These are phyloP conservation scores for Drosophila sproati DNA, from an alignment of 1,140 invertebrate genomes.

Conservation along the genomic window DNA sequence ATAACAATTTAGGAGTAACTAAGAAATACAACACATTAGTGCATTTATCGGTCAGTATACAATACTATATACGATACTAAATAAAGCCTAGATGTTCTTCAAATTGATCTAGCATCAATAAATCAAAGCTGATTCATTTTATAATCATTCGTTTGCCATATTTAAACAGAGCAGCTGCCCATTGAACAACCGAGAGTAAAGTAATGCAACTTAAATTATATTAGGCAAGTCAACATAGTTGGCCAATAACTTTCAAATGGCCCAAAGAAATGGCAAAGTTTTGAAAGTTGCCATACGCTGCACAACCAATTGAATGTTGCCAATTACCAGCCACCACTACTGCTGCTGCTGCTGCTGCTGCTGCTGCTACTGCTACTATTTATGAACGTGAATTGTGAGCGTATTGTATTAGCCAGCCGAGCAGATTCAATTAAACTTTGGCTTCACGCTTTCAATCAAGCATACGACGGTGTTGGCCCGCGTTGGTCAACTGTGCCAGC, in stretches of 20 bases:
- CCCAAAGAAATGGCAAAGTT: constrained; percentile 53
- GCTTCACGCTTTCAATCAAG: constrained; percentile 75
- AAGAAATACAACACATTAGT: no score
- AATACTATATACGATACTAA: no score
- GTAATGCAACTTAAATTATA: constrained; percentile 4
- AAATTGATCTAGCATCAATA: no score
- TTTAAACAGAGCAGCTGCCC: no score
- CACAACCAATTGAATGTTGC: constrained; percentile 66
- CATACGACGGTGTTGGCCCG: constrained; percentile 46
- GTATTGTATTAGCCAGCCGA: constrained; percentile 26
- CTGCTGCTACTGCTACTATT: not conserved
- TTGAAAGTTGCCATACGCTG: constrained; percentile 64
- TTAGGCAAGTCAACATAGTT: constrained; percentile 44
- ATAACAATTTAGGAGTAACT: no score
- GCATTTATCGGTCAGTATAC: no score
- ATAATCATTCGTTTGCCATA: no score
- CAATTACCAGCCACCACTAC: constrained; percentile 54
- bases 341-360: not conserved
- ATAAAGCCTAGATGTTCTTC: no score
- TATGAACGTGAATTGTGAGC: not conserved
- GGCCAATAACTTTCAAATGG: constrained; percentile 77
- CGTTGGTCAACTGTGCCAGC: not conserved
- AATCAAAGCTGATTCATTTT: no score
- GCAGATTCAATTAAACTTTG: constrained; percentile 79
- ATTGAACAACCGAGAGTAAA: not conserved